A percentile compares a stretch with the other conserved stretches of the same genome.
These are phyloP conservation scores for Archaeoteleia sp. DNA, from an alignment of 2,888 invertebrate genomes.

Conservation along the genomic window DNA sequence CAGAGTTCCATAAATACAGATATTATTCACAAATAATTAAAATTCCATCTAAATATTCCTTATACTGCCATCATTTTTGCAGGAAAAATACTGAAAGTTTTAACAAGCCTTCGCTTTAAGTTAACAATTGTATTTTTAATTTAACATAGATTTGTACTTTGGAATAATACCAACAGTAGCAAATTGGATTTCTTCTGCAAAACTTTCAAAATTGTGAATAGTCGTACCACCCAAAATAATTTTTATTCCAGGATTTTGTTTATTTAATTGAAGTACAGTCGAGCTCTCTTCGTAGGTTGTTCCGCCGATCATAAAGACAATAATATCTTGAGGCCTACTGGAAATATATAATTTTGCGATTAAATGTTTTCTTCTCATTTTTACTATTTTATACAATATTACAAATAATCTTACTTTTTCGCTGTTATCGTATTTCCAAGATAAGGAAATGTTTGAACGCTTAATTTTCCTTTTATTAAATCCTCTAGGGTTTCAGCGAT, in stretches of 20 bases:
- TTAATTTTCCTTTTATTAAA: constrained; percentile 91
- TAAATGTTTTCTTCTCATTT: constrained; percentile 67
- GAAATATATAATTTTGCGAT: constrained; percentile 3
- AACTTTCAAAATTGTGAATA: constrained; percentile 90
- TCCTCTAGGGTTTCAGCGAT: constrained; percentile 93
- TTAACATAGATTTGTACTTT: constrained; percentile 79
- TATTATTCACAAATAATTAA: too few species aligned
- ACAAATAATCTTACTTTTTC: constrained; percentile 75
- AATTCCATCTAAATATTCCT: too few species aligned
- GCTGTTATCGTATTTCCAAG: constrained; percentile 78
- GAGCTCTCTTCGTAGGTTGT: constrained; percentile 96
- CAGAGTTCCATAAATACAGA: too few species aligned
- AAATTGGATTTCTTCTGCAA: constrained; percentile 84
- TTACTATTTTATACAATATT: constrained; percentile 15
- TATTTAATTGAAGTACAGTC: constrained; percentile 88
- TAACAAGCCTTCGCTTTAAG: too few species aligned
- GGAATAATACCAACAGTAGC: constrained; percentile 76
- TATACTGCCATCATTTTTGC: too few species aligned
- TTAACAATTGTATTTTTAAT: too few species aligned
- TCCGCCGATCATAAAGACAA: constrained; percentile 97
- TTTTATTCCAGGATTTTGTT: constrained; percentile 83
- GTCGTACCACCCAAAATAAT: constrained; percentile 94
- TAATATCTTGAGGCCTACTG: constrained; percentile 89
- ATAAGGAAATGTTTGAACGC: constrained; percentile 89
- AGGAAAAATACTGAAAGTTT: too few species aligned